Evolutionary conservation across 2,113 vertebrate genomes (phyloP).

Genomic region (human): GRCh38 chr7:127968501-127969000

Average conservation of each 20-base stretch:
- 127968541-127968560: slow-evolving; percentile 56
- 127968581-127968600: slow-evolving; percentile 43
- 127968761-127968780: not conserved
- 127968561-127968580: slow-evolving; percentile 56
- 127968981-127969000: not conserved
- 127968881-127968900: not conserved
- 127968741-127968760: not conserved
- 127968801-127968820: not conserved
- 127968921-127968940: not conserved
- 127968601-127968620: slow-evolving; percentile 3
- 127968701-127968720: not conserved
- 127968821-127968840: not conserved
- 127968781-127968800: not conserved
- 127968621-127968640: slow-evolving; percentile 46
- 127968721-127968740: not conserved
- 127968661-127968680: not conserved
- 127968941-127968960: not conserved
- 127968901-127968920: too few species aligned
- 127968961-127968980: not conserved
- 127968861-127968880: not conserved
- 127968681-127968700: not conserved
- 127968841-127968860: not conserved
- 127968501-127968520: not conserved
- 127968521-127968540: slow-evolving; percentile 43
- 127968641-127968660: slow-evolving; percentile 27